Evolutionary conservation across 2,113 vertebrate species (phyloP), one percentile per base, ranked within the genome.

Genomic region (Hydrochoerus hydrochaeris): DNA sequence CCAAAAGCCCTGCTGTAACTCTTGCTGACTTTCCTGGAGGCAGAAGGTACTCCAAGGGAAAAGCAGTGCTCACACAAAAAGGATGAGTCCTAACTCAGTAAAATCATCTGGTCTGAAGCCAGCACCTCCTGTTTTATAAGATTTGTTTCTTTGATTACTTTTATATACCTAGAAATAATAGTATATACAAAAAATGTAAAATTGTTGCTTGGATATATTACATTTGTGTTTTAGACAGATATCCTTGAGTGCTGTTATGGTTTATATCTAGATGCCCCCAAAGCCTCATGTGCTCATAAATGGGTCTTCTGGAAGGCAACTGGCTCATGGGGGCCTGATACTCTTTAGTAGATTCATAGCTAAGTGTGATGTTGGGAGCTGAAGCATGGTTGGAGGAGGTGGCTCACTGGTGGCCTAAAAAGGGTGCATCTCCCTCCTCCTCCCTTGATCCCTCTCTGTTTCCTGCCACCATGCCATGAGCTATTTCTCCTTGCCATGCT

Each of bases 101-200:
- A 94, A 85, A 73, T 35, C 65, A 92, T 13, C 16, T 58, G 60
- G 67, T 73, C 52, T 1, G 52, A 94, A 95, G 30, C n/a, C 63
- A 85, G 4, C 44, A 35, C 22, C 65, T 69, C 46, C 69, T 35
- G 19, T 91, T 90, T 88, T 88, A 94, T 11, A 19, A 88, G 63
- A 63, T 49, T 73, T 83, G 26, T 85, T 93, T 95, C 90, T 88
- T 57, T 35, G 52, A 80, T 87, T 20, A 83, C 82, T 90, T 24
- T 91, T 90, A 8, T 81, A 71, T 67, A 73, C n/a, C 62, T 84
- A 81, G 96, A 96, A 91, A 80, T 38, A 20, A 24, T n/a, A 90
- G 63, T 14, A 16, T 46, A 80, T 11, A 88, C 24, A n/a, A 41
- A 46, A 95, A 85, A 46, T 4, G 24, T 57, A 90, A 67, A 93